Evolutionary conservation across 2,888 invertebrate species (phyloP), one percentile per base, ranked within the genome.

Genomic region (Limenitis arthemis): DNA sequence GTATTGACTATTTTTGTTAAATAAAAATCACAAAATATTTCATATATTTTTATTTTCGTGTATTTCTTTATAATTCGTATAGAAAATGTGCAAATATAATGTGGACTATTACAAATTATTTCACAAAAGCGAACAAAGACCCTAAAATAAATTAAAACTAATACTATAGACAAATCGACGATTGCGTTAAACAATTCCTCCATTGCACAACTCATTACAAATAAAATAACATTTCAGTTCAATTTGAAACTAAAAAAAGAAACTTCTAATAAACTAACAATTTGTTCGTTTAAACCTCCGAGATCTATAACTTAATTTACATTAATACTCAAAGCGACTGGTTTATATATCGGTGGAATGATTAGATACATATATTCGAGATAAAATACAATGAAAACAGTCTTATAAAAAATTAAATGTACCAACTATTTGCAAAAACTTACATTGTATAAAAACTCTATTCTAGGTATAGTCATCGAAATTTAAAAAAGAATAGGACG

Each of bases 71-170:
- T 78, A 81, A 79, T 77, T 79, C 73, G 79, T 79, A 73, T 79
- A 80, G 70, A 78, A 79, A 81, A 78, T 75, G 84, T 85, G 84
- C 85, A 81, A 82, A 79, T 80, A 77, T 77, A 77, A 78, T 72
- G 74, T 77, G 77, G n/a, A 81, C 63, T 60, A 61, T 75, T 76
- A 72, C 72, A 81, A 79, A 73, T 66, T 71, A 80, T 78, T 75
- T 74, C 72, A 77, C 67, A 66, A 68, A 76, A 75, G 70, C 70
- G 64, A 77, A 76, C 61, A 71, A 51, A 74, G 72, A 79, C 75
- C 76, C 68, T 73, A 66, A 65, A 58, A 65, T 63, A 69, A 70
- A 69, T 66, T 61, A 64, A 63, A 62, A 59, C 58, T 58, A 62
- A 55, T 51, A 37, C 51, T 55, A 53, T 44, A 51, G 20, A 20